phyloP scores from a whole-genome alignment of 2,888 invertebrate species.

The Diarsia brunnea region DNA sequence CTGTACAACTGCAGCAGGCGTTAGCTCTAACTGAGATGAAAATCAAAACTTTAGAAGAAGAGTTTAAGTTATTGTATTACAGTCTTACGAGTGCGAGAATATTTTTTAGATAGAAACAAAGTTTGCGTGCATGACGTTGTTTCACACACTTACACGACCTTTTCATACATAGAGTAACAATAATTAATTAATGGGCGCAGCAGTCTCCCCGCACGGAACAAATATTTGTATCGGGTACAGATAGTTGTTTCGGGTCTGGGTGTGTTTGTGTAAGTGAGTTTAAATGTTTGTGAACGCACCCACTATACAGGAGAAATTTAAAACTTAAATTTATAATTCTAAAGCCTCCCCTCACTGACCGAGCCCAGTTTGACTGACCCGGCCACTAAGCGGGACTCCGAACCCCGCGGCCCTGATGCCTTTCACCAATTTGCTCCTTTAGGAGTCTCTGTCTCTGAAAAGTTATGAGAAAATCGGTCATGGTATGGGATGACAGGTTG shows the following conservation, averaged over 20 bases:
- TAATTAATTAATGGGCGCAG: neutral
- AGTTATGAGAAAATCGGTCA: neutral
- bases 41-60: constrained; percentile 93
- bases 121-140: neutral
- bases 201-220: no score
- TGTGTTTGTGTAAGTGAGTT: no score
- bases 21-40: constrained; percentile 96
- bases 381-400: neutral
- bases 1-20: constrained; percentile 98
- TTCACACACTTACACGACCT: neutral
- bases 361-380: neutral
- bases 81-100: constrained; percentile 98
- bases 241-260: no score
- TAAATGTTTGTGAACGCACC: no score
- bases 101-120: constrained; percentile 94
- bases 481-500: neutral
- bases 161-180: neutral
- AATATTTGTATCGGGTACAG: no score
- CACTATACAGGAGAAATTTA: no score
- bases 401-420: no score
- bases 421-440: neutral
- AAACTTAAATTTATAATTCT: neutral
- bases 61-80: constrained; percentile 97
- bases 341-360: neutral
- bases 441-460: neutral